These are phyloP conservation scores for Epsilonema sp. DNA, from an alignment of 2,888 invertebrate genomes.

Conservation along the genomic window DNA sequence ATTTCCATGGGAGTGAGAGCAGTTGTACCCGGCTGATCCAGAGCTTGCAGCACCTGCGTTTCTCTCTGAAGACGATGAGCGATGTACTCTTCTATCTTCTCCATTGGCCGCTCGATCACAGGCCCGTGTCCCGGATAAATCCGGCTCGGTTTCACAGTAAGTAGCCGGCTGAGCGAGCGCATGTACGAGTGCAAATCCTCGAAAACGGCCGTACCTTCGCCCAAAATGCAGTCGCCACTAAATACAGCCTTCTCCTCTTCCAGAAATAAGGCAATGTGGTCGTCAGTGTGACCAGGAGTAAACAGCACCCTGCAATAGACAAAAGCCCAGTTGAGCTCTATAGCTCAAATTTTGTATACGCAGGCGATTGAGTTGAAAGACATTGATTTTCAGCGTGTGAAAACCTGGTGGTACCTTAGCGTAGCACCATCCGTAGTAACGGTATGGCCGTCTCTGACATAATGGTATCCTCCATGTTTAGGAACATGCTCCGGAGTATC, in stretches of 20 bases:
- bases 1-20: slow-evolving; percentile 8
- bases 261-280: slow-evolving; percentile 62
- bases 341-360: no score
- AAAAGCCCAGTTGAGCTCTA: neutral
- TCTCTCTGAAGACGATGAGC: slow-evolving; percentile 62
- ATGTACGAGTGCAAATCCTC: slow-evolving; percentile 78
- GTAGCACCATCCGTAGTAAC: slow-evolving; percentile 64
- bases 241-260: slow-evolving; percentile 64
- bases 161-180: slow-evolving; percentile 55
- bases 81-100: slow-evolving; percentile 63
- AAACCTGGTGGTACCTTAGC: slow-evolving; percentile 36
- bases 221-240: slow-evolving; percentile 81
- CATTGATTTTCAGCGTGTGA: no score
- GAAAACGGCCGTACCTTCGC: slow-evolving; percentile 84
- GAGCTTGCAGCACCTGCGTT: slow-evolving; percentile 51
- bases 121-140: slow-evolving; percentile 54
- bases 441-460: slow-evolving; percentile 47
- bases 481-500: slow-evolving; percentile 19
- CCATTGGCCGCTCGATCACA: slow-evolving; percentile 41
- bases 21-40: slow-evolving; percentile 33
- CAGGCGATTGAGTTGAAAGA: no score
- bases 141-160: slow-evolving; percentile 46
- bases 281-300: slow-evolving; percentile 77
- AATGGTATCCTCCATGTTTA: slow-evolving; percentile 28
- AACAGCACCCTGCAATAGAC: slow-evolving; percentile 34